Evolutionary conservation across 1,140 invertebrate species (phyloP), one percentile per base, ranked within the genome.

Genomic region (Sitobion miscanthi): DNA sequence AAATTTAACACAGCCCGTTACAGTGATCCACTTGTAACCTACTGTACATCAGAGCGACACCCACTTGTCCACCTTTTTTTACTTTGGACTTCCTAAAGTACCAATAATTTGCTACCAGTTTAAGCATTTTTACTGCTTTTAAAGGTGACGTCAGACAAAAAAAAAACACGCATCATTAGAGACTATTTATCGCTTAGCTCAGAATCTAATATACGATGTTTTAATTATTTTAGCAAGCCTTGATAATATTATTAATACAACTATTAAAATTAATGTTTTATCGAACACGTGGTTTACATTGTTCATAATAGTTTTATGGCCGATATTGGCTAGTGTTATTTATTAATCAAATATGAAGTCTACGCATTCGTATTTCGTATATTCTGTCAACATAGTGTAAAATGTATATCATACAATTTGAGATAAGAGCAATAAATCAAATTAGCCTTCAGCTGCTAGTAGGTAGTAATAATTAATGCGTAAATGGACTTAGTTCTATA

Each of bases 341-440:
- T 7, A 42, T 83, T 83, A 83, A 83, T 83, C 35, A 38, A 83
- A 38, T 38, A 38, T 83, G 20, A 83, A 42, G 21, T 83, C 21
- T 42, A 83, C 21, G 21, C 17, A 42, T 83, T 83, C 20, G 8
- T 83, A 83, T 38, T 83, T 35, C 35, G 21, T 83, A 42, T 38
- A 38, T 20, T 42, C 38, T 85, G 83, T 85, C 83, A 85, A 85
- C 83, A 85, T 45, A 85, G 4, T 85, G 23, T 14, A 42, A 25
- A 45, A 25, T 85, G n/a, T 69, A 30, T 69, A n/a, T 38, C 11
- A 42, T 85, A 85, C 25, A 85, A 45, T 30, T 42, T 45, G 38
- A 85, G 83, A 85, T 85, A 42, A 85, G 38, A 85, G 4, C 23
- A 85, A 85, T 85, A 85, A 85, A 85, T 42, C 83, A 42, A 85